Evolutionary conservation across 2,113 vertebrate species (phyloP).

Genomic region (Montifringilla adamsi): DNA sequence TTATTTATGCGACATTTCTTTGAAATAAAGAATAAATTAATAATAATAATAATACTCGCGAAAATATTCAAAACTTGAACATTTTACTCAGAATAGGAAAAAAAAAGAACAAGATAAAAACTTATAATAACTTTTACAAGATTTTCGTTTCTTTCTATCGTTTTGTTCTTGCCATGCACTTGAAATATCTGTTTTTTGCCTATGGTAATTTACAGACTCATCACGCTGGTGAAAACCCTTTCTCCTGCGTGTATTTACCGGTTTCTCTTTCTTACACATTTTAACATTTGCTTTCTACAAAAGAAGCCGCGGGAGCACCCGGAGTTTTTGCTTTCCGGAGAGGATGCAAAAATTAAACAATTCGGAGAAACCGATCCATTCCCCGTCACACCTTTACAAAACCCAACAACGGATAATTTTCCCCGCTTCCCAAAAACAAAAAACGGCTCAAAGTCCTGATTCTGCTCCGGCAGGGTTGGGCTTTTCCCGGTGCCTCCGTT

Average conservation of each 20-base stretch:
- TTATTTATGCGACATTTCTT: not conserved
- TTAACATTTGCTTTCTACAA: not conserved
- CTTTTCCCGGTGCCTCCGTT: not conserved
- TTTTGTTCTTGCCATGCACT: not conserved
- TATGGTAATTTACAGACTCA: not conserved
- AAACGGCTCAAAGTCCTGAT: fast-evolving
- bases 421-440: not conserved
- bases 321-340: not conserved
- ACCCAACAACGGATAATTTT: fast-evolving
- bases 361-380: not conserved
- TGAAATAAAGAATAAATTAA: not conserved
- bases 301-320: not conserved
- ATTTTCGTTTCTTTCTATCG: not conserved
- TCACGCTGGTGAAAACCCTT: not conserved
- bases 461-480: not conserved
- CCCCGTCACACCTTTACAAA: not conserved
- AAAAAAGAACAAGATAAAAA: not conserved
- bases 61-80: not conserved
- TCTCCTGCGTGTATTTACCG: fast-evolving
- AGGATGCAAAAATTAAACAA: not conserved
- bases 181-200: not conserved
- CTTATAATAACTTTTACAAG: not conserved
- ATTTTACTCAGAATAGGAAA: not conserved
- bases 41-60: fast-evolving
- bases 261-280: not conserved